These are phyloP conservation scores for Gerris buenoi DNA, from an alignment of 1,140 invertebrate genomes.

Conservation along the genomic window DNA sequence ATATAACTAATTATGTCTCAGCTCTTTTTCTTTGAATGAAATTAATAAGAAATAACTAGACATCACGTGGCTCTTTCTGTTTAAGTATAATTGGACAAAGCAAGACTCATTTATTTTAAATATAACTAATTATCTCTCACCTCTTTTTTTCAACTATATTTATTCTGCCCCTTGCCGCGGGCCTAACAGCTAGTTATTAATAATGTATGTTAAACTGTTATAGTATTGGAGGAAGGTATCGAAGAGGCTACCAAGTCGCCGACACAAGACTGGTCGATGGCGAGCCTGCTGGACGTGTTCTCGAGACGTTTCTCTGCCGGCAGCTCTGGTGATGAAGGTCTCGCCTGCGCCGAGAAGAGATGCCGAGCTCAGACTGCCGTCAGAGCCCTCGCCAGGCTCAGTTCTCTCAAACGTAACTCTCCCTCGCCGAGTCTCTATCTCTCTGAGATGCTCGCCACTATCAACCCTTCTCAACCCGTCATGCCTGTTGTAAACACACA, in stretches of 20 bases:
- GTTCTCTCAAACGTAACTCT: neutral
- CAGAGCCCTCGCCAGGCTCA: neutral
- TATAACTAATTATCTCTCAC: too few species aligned
- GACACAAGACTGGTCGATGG: neutral
- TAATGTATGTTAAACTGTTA: too few species aligned
- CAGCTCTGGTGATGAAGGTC: neutral
- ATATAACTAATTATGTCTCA: too few species aligned
- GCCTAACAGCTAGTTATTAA: too few species aligned
- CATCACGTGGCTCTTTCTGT: too few species aligned
- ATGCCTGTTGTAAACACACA: neutral
- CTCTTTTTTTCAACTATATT: too few species aligned
- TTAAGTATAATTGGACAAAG: too few species aligned
- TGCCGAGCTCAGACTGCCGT: neutral
- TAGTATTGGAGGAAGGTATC: neutral
- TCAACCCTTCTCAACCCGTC: neutral
- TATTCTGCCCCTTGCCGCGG: too few species aligned
- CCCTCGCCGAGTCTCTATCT: neutral
- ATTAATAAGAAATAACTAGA: too few species aligned
- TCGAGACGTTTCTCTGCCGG: conserved; percentile 3
- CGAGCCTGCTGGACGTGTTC: conserved; percentile 5
- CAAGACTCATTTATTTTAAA: too few species aligned
- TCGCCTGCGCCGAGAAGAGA: neutral
- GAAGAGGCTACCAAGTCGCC: neutral
- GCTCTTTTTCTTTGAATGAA: too few species aligned
- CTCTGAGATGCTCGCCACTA: neutral